Evolutionary conservation across 2,888 invertebrate genomes (phyloP), one percentile per base, ranked within the genome.

Genomic region (Neuroscelio doddi): DNA sequence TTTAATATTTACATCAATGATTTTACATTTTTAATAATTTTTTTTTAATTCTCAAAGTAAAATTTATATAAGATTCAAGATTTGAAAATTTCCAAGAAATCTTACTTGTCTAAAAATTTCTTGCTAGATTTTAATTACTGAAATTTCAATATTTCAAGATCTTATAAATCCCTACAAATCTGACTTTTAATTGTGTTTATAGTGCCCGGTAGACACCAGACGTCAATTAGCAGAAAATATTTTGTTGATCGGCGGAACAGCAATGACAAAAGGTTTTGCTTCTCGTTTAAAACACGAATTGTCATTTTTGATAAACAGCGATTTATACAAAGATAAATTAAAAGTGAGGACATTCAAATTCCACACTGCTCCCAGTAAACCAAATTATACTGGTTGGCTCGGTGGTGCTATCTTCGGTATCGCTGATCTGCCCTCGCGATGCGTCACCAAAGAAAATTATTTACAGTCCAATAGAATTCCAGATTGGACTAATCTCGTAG

Each of bases 321-420:
- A 88, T 30, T 86, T 88, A 1, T 92, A 93, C 82, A 87, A 87
- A 69, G 87, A 87, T 0, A 87, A 88, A 66, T 85, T 93, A 34
- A 88, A 89, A 68, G 79, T 91, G 15, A 86, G 88, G 52, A 86
- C 86, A 17, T 91, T 97, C 80, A 92, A 92, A 85, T 94, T 97
- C 83, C 96, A 96, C 85, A 84, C 86, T 1, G 87, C 93, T 29
- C 94, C 95, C 10, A 90, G 92, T 26, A 91, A 92, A 80, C 90
- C 90, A 55, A 97, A 96, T 86, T 92, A 91, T 78, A 89, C 90
- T 8, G 91, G 93, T 30, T 98, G 97, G 97, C 86, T 94, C 21
- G 97, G 97, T 82, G 91, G 91, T 51, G 90, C 93, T 5, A 89
- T 94, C 69, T 92, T 93, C 80, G 93, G 93, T 39, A 90, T 92